Base-by-base conservation (phyloP, 2,888 invertebrate species). In the Conops quadrifasciatus region DNA sequence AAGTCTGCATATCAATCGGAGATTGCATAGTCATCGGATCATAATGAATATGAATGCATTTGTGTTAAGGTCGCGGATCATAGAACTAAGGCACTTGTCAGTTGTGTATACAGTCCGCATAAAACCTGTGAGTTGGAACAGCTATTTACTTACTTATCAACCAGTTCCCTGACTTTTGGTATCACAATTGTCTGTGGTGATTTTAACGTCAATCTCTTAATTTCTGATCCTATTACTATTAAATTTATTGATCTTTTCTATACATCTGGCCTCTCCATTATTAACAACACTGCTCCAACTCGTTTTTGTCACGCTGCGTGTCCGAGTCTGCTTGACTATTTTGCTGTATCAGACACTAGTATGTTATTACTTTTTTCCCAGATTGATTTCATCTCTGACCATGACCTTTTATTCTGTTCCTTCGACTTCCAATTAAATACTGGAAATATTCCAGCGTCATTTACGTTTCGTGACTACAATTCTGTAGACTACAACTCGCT, bases 201-300 rank as follows among this genome's bases (percentile, higher is more conserved):
- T 15, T 60, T 60, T 7, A 60, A 60, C 16, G 16, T 60, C 9
- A 60, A 60, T 60, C 11, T 58, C 3, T 58, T 58, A 16, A 13
- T 5, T 26, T 2, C 9, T 26, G 24, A 58, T 16, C 15, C 13
- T 26, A 15, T 15, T 7, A 13, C 24, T 28, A 11, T 3, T 7
- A 19, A 28, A 16, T 28, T 7, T 36, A n/a, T 19, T 19, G 36
- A 36, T 36, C n/a, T 11, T 19, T n/a, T n/a, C 11, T n/a, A 16
- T 43, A 16, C 19, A 13, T 13, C 60, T 43, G 43, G 43, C 19
- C 13, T 60, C 15, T 16, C 43, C 30, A 16, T 60, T n/a, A 19
- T 43, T 19, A 60, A 60, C n/a, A 19, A 9, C 13, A 1, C 11
- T 43, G 2, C n/a, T 16, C 43, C 19, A 30, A 26, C 11, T 24